Conservation (phyloP, 2,797 vertebrate species). For the Avahi laniger region DNA sequence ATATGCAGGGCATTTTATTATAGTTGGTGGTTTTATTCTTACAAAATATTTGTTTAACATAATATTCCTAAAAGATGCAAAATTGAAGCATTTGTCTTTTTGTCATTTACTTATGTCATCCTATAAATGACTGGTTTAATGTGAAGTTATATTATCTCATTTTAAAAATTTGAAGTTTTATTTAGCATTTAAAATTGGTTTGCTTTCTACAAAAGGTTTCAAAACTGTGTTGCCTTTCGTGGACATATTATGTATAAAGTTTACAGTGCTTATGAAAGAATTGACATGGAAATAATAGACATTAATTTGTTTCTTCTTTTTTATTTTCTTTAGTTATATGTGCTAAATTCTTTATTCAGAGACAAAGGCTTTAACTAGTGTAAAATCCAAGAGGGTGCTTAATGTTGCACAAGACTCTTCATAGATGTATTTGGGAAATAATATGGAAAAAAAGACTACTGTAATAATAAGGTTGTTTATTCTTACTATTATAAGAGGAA, state of each 20-base stretch:
- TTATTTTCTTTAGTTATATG: not conserved
- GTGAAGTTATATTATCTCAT: not conserved
- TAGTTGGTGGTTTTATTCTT: not conserved
- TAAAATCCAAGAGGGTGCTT: not conserved
- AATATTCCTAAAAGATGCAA: not conserved
- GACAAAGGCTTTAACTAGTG: not conserved
- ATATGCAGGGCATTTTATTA: not conserved
- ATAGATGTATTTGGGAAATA: not conserved
- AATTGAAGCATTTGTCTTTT: not conserved
- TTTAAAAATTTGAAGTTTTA: not conserved
- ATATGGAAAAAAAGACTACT: not conserved
- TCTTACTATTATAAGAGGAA: not conserved
- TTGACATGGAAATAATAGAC: not conserved
- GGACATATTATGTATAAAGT: not conserved
- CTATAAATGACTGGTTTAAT: not conserved
- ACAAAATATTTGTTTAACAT: not conserved
- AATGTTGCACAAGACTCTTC: not conserved
- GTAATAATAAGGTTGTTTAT: not conserved
- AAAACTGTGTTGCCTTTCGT: not conserved
- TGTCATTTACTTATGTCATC: not conserved
- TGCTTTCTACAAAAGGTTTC: not conserved
- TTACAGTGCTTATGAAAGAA: not conserved
- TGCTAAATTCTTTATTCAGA: not conserved
- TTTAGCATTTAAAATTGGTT: not conserved
- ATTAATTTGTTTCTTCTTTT: not conserved